Percentiles rank a stretch among this genome's conserved stretches.
These are phyloP conservation scores for Palythoa grandiflora DNA, from an alignment of 92 coral and sea anemone species.

Conservation along the genomic window DNA sequence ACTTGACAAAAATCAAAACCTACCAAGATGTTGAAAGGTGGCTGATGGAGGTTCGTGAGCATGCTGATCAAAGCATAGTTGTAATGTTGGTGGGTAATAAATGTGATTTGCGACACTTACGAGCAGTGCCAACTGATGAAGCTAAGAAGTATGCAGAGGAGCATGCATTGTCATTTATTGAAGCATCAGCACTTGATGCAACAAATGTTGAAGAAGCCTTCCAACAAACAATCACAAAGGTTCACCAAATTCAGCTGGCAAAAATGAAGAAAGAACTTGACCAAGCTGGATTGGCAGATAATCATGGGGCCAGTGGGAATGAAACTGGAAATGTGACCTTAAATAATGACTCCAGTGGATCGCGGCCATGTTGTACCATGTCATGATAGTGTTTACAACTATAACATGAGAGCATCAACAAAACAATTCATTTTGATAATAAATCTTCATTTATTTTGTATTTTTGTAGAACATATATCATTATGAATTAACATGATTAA, in stretches of 20 bases:
- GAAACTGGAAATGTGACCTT: slow-evolving; percentile 76
- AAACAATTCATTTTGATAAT: not conserved
- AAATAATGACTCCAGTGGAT: slow-evolving; percentile 43
- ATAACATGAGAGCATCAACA: not conserved
- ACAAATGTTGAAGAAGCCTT: slow-evolving; percentile 97
- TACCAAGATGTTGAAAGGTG: slow-evolving; percentile 95
- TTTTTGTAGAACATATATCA: slow-evolving; percentile 1
- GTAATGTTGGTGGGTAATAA: slow-evolving; percentile 98
- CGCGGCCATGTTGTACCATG: slow-evolving; percentile 47
- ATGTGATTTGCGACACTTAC: slow-evolving; percentile 95
- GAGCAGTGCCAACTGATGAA: slow-evolving; percentile 90
- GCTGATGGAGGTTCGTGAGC: slow-evolving; percentile 94
- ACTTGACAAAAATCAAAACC: slow-evolving; percentile 94
- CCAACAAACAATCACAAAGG: slow-evolving; percentile 92
- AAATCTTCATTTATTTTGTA: not conserved
- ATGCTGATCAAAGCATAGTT: slow-evolving; percentile 94
- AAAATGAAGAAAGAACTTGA: slow-evolving; percentile 97
- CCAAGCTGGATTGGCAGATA: slow-evolving; percentile 66
- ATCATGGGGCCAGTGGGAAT: slow-evolving; percentile 31
- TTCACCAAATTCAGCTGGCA: slow-evolving; percentile 92
- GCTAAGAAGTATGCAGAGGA: slow-evolving; percentile 90
- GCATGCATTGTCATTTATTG: slow-evolving; percentile 83
- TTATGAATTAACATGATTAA: not conserved
- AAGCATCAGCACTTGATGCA: slow-evolving; percentile 97
- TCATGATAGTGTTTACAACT: not conserved